phyloP scores from a whole-genome alignment of 2,113 vertebrate species.

The Clarias gariepinus region DNA sequence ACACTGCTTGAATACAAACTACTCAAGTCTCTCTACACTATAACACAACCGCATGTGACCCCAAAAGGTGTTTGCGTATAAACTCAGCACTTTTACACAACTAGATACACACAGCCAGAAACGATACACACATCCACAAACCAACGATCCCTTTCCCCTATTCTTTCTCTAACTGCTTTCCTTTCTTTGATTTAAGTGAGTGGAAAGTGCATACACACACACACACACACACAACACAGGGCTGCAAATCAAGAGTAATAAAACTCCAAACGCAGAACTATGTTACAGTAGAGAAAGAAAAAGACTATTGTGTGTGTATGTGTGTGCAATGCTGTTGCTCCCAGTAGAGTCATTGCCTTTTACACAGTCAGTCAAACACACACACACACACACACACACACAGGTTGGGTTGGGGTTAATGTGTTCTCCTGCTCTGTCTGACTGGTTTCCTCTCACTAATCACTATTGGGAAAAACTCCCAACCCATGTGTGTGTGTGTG shows the following conservation, averaged over 20 bases:
- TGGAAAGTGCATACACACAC: background rate
- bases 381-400: constrained; percentile 10
- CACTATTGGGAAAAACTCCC: constrained; percentile 31
- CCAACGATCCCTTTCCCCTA: background rate
- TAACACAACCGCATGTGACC: too few relatives aligned
- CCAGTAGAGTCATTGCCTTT: background rate
- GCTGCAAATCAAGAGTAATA: background rate
- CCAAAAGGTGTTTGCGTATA: too few relatives aligned
- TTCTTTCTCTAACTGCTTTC: background rate
- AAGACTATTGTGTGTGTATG: constrained; percentile 13
- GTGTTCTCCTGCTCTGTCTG: constrained; percentile 45
- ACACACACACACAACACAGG: background rate
- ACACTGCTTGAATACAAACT: too few relatives aligned
- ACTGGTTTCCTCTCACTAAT: constrained; percentile 42
- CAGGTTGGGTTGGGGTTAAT: constrained; percentile 33
- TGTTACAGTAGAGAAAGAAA: constrained; percentile 8
- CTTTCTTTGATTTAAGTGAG: constrained; percentile 9
- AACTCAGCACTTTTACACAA: too few relatives aligned
- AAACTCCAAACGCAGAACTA: background rate
- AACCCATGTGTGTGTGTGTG: constrained; percentile 24
- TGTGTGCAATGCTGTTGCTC: background rate
- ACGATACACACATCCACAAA: background rate
- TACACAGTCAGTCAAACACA: background rate
- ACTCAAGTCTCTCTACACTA: too few relatives aligned
- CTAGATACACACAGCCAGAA: background rate